Percentiles rank a stretch among this genome's conserved stretches.
Evolutionary conservation across 2,888 invertebrate genomes (phyloP).

Genomic region (Ichneumoninae sp.): DNA sequence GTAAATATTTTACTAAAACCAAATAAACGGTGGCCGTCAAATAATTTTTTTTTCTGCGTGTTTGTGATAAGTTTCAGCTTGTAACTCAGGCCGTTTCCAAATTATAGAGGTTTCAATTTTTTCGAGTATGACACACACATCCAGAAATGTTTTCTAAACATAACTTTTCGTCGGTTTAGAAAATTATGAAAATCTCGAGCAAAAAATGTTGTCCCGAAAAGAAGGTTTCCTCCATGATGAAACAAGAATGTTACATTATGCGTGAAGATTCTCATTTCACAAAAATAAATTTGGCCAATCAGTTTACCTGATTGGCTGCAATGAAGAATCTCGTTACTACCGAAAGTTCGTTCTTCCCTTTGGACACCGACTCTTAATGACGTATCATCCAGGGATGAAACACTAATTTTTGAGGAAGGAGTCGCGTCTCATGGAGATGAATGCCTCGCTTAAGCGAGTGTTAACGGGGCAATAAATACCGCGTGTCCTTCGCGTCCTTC

Average conservation of each 20-base stretch:
- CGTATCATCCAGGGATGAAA: not conserved
- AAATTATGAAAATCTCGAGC: too few relatives aligned
- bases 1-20: too few relatives aligned
- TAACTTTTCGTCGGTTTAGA: too few relatives aligned
- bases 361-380: not conserved
- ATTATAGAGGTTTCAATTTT: too few relatives aligned
- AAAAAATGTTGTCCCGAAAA: too few relatives aligned
- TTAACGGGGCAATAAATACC: slow-evolving; percentile 80
- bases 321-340: not conserved
- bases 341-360: not conserved
- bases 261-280: not conserved
- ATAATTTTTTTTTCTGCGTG: too few relatives aligned
- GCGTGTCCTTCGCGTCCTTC: slow-evolving; percentile 35
- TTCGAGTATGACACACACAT: too few relatives aligned
- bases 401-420: slow-evolving; percentile 45
- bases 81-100: too few relatives aligned
- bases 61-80: too few relatives aligned
- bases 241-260: not conserved
- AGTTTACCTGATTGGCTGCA: not conserved
- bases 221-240: not conserved
- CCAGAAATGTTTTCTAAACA: too few relatives aligned
- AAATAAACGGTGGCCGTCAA: too few relatives aligned
- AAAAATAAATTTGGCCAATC: slow-evolving; percentile 26
- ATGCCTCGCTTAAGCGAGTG: slow-evolving; percentile 73
- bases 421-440: slow-evolving; percentile 70